Conservation (phyloP, 1,140 invertebrate species). For the Drosophila sturtevanti region DNA sequence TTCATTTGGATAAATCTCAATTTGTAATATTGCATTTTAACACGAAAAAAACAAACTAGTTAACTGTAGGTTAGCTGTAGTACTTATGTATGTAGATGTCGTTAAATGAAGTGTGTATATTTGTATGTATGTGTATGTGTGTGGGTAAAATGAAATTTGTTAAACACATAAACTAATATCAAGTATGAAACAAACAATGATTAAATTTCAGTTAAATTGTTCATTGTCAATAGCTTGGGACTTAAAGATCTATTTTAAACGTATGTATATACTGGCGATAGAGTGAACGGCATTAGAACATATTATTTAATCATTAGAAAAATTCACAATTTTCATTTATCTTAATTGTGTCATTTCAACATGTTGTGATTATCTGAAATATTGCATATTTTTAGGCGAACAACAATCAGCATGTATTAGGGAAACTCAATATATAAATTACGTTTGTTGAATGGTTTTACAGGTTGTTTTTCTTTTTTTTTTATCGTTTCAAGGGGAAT, state of each 20-base stretch:
- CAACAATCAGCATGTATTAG: too few species aligned
- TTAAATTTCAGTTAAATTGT: background rate
- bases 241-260: background rate
- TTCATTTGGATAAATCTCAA: conserved; percentile 36
- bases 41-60: conserved; percentile 37
- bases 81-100: conserved; percentile 20
- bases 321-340: too few species aligned
- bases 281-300: background rate
- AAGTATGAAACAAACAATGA: background rate
- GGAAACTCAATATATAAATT: too few species aligned
- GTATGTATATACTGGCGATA: background rate
- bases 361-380: too few species aligned
- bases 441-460: too few species aligned
- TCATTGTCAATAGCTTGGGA: background rate
- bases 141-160: background rate
- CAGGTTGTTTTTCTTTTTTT: too few species aligned
- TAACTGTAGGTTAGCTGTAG: conserved; percentile 20
- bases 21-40: conserved; percentile 37
- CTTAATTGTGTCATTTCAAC: too few species aligned
- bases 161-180: conserved; percentile 1
- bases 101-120: background rate
- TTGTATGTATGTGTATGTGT: background rate
- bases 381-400: too few species aligned
- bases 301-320: background rate
- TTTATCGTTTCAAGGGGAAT: too few species aligned